These are phyloP conservation scores for Sylvietta virens DNA, from an alignment of 2,113 vertebrate species.

Conservation along the genomic window DNA sequence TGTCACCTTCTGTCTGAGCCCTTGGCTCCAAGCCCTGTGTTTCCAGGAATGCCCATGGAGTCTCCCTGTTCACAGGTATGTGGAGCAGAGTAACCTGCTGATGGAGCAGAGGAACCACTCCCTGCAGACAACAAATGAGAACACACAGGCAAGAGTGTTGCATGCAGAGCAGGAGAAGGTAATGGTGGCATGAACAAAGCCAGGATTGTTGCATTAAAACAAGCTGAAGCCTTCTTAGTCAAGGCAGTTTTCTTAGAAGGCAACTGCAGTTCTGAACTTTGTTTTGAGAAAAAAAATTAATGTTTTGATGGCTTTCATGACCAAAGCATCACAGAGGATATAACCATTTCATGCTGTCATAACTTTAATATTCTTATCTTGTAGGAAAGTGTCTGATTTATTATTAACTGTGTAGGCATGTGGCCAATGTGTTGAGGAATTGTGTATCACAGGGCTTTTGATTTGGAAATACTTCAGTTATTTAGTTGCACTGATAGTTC, in stretches of 20 bases:
- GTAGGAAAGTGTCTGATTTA: neutral
- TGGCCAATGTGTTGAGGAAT: neutral
- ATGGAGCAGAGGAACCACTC: conserved; percentile 92
- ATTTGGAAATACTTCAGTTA: neutral
- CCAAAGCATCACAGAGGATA: neutral
- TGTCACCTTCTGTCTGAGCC: neutral
- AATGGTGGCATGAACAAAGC: neutral
- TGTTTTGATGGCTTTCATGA: neutral
- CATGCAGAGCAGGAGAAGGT: conserved; percentile 97
- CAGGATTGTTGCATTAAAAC: neutral
- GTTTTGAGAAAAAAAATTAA: neutral
- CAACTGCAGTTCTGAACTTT: neutral
- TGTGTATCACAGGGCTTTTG: neutral
- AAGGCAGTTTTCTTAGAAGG: neutral
- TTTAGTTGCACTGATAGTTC: neutral
- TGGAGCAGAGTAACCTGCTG: conserved; percentile 91
- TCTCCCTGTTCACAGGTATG: conserved; percentile 72
- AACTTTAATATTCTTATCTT: neutral
- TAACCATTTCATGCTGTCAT: neutral
- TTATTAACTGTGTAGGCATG: neutral
- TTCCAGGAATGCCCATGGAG: neutral
- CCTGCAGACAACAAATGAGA: conserved; percentile 84
- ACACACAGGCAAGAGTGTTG: conserved; percentile 87
- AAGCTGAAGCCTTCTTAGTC: neutral
- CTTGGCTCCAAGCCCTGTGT: neutral